Evolutionary conservation across 2,797 vertebrate species (phyloP), one percentile per base, ranked within the genome.

Genomic region (Ciconia nigra): DNA sequence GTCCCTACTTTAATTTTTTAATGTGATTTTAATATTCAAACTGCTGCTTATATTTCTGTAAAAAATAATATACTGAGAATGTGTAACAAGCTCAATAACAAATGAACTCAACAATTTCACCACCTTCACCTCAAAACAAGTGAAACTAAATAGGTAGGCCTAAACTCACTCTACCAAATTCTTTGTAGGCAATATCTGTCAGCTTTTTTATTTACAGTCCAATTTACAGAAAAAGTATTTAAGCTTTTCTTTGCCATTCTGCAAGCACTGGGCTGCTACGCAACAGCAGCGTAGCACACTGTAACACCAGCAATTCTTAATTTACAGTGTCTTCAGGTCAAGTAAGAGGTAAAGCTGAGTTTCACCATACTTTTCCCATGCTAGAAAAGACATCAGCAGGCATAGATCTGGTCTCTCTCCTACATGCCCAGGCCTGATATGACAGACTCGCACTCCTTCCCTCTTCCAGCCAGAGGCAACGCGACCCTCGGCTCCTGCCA

Each of bases 231-330:
- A 73, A 39, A 91, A 42, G 18, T 19, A 51, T 63, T 74, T 82
- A 37, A 59, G 24, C 15, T 58, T 67, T 62, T 47, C 22, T 74
- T 82, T 65, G 71, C 9, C 35, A 20, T 59, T 69, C 54, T 52
- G 26, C 74, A 90, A 65, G 28, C 13, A 21, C 73, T 33, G 26
- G 78, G 29, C 52, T 78, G 59, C 41, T 39, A 63, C 0, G 0
- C 16, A 63, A 26, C 10, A 69, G 37, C 20, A 55, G 18, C 0
- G 0, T 3, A 57, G 70, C 39, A 73, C 7, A 10, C 5, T 3
- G 3, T 41, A 65, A 87, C 21, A 87, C 29, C 13, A 72, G 72
- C 59, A 80, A 28, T 21, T 85, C 44, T 72, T 77, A 61, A 22
- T 39, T 73, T 83, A 73, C n/a, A 82, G 22, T 13, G 18, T 35